Conservation (phyloP, 2,888 invertebrate species). For the Drosophila quinaria region DNA sequence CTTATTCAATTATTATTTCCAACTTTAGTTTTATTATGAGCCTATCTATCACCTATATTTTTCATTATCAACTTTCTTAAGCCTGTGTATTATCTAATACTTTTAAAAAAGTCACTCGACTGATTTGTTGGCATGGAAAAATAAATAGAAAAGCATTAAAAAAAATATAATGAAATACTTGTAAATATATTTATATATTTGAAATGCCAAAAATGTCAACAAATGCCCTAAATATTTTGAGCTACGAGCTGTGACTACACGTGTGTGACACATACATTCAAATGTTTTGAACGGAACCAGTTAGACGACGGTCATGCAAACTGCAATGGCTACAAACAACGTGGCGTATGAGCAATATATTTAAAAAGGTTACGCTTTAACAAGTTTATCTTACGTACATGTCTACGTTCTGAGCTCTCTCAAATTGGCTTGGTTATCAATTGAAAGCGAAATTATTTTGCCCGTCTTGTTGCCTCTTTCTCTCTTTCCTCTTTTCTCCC, state of each 20-base stretch:
- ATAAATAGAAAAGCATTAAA: background rate
- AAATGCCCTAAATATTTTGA: slow-evolving; percentile 70
- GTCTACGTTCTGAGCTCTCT: background rate
- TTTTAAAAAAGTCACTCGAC: background rate
- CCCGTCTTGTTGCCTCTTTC: background rate
- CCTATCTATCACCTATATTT: background rate
- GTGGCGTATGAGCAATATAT: slow-evolving; percentile 44
- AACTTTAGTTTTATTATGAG: background rate
- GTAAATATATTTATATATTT: slow-evolving; percentile 16
- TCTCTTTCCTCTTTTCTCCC: background rate
- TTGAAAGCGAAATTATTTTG: slow-evolving; percentile 68
- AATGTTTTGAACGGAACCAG: slow-evolving; percentile 27
- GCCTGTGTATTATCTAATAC: background rate
- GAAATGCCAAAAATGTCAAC: slow-evolving; percentile 65
- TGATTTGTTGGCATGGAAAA: background rate
- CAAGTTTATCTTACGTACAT: slow-evolving; percentile 6
- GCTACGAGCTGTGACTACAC: slow-evolving; percentile 23
- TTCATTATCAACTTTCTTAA: background rate
- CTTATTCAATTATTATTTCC: background rate
- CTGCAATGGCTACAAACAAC: background rate
- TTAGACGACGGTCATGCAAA: slow-evolving; percentile 7
- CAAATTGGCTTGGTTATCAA: slow-evolving; percentile 41
- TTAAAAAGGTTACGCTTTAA: slow-evolving; percentile 14
- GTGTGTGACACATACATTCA: slow-evolving; percentile 10
- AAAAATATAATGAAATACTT: background rate